These are phyloP conservation scores for Caenorhabditis angaria DNA, from an alignment of 2,888 invertebrate genomes.

Conservation along the genomic window DNA sequence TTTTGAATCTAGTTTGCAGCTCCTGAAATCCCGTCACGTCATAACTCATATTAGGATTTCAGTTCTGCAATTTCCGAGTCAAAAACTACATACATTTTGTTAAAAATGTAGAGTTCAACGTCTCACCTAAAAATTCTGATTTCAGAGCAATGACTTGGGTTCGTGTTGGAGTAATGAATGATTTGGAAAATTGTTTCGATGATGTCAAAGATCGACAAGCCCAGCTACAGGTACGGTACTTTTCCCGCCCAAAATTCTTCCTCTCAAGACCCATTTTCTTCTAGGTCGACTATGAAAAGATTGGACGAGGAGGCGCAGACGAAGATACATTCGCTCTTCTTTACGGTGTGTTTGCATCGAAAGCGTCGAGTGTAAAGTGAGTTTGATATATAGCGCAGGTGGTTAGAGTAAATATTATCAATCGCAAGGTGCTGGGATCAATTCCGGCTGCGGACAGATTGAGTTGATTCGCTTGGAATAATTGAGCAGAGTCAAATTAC, in stretches of 20 bases:
- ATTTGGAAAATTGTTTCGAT: constrained; percentile 60
- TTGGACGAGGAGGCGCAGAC: constrained; percentile 55
- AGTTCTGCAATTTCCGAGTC: too few species aligned
- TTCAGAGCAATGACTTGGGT: constrained; percentile 69
- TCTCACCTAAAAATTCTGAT: too few species aligned
- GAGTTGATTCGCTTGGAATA: constrained; percentile 25
- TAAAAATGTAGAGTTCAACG: too few species aligned
- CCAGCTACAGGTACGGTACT: constrained; percentile 37
- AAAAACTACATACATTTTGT: too few species aligned
- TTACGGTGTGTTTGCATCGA: constrained; percentile 70
- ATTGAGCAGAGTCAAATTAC: constrained; percentile 38
- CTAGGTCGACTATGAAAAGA: constrained; percentile 53
- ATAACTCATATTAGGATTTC: too few species aligned
- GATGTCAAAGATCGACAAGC: constrained; percentile 61
- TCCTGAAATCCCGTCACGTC: too few species aligned
- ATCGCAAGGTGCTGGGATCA: constrained; percentile 8
- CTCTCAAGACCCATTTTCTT: background rate
- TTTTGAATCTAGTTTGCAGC: background rate
- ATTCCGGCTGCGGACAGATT: constrained; percentile 21
- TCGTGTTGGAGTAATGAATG: constrained; percentile 63
- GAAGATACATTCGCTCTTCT: constrained; percentile 69
- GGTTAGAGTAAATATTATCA: constrained; percentile 1
- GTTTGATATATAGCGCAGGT: constrained; percentile 20
- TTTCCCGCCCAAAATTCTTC: background rate
- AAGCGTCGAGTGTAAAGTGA: constrained; percentile 65